Percentiles rank a stretch among this genome's conserved stretches.
Evolutionary conservation across 1,140 invertebrate genomes (phyloP).

Genomic region (Lordiphosa clarofinis): DNA sequence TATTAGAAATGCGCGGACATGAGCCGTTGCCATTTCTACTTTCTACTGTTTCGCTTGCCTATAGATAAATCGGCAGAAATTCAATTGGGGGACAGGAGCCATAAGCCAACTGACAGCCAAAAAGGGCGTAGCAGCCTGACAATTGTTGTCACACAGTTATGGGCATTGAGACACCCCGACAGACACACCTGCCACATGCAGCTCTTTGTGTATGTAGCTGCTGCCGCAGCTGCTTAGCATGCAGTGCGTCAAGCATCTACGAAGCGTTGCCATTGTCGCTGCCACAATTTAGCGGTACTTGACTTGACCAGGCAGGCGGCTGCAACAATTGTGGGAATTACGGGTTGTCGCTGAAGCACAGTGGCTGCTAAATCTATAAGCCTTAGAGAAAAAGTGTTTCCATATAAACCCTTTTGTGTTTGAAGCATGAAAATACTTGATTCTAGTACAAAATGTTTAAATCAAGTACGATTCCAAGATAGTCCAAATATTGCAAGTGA

Average conservation of each 20-base stretch:
- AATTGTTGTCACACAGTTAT: slow-evolving; percentile 43
- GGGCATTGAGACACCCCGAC: neutral
- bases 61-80: slow-evolving; percentile 65
- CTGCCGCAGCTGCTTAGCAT: slow-evolving; percentile 57
- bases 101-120: slow-evolving; percentile 57
- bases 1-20: slow-evolving; percentile 68
- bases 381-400: too few relatives aligned
- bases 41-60: slow-evolving; percentile 53
- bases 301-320: slow-evolving; percentile 33
- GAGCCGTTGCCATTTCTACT: slow-evolving; percentile 47
- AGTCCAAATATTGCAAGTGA: too few relatives aligned
- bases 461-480: too few relatives aligned
- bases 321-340: slow-evolving; percentile 61
- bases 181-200: slow-evolving; percentile 56
- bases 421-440: too few relatives aligned
- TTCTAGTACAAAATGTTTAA: too few relatives aligned
- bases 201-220: slow-evolving; percentile 52
- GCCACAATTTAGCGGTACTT: slow-evolving; percentile 72
- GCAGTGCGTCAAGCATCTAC: slow-evolving; percentile 56
- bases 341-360: slow-evolving; percentile 31
- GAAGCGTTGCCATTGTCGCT: slow-evolving; percentile 48
- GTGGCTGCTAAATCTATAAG: slow-evolving; percentile 13
- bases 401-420: too few relatives aligned
- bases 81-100: slow-evolving; percentile 61
- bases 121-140: slow-evolving; percentile 70